Evolutionary conservation across 2,888 invertebrate genomes (phyloP).

Genomic region (Ormyrus nitidulus): DNA sequence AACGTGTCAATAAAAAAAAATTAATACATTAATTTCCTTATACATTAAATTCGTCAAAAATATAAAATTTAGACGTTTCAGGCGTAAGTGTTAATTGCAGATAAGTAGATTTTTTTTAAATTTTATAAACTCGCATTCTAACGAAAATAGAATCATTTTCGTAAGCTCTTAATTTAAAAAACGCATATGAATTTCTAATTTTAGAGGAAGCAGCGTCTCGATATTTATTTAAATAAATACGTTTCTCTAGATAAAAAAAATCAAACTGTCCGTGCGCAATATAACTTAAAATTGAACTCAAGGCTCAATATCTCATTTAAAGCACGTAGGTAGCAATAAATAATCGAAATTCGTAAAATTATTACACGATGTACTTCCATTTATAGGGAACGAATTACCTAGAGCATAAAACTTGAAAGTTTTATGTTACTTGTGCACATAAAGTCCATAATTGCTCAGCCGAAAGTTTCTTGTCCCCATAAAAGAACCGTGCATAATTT

Average conservation of each 20-base stretch:
- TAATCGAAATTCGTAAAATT: not conserved
- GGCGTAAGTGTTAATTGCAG: too few relatives aligned
- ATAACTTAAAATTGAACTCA: not conserved
- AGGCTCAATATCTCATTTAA: not conserved
- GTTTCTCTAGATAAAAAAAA: too few relatives aligned
- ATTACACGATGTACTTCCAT: not conserved
- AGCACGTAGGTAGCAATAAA: not conserved
- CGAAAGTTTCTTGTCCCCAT: not conserved
- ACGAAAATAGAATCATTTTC: too few relatives aligned
- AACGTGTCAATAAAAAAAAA: conserved; percentile 2
- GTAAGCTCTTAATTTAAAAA: not conserved
- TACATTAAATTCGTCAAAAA: too few relatives aligned
- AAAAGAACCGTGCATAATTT: not conserved
- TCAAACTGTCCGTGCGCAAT: not conserved
- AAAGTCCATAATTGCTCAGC: not conserved
- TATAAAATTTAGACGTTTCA: too few relatives aligned
- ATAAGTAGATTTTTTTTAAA: too few relatives aligned
- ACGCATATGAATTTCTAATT: too few relatives aligned
- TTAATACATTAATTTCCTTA: not conserved
- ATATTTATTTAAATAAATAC: too few relatives aligned
- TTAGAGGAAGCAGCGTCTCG: not conserved
- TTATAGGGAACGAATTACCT: not conserved
- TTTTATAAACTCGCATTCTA: too few relatives aligned
- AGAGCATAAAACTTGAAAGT: not conserved
- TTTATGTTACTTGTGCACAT: too few relatives aligned